phyloP scores from a whole-genome alignment of 2,797 vertebrate species.

The Anisognathus igniventris region DNA sequence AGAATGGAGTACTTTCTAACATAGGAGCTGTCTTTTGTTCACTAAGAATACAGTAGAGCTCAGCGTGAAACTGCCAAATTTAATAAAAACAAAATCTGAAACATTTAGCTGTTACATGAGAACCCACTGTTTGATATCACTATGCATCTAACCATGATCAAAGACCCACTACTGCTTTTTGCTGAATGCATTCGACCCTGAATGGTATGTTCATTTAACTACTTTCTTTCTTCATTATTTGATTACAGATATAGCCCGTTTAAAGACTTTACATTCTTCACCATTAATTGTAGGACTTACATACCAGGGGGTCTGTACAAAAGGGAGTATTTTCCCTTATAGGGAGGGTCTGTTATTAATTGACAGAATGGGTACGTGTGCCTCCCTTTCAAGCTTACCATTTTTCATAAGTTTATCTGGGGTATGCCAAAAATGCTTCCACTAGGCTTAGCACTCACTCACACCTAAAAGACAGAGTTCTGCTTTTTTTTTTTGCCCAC shows the following conservation, averaged over 20 bases:
- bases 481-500: neutral
- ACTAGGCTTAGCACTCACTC: constrained; percentile 10
- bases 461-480: neutral
- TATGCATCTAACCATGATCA: constrained; percentile 79
- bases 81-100: constrained; percentile 81
- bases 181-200: constrained; percentile 71
- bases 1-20: constrained; percentile 72
- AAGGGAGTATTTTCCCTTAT: constrained; percentile 40
- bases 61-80: constrained; percentile 82
- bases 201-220: constrained; percentile 74
- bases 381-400: constrained; percentile 4
- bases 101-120: constrained; percentile 78
- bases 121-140: constrained; percentile 79
- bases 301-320: constrained; percentile 63
- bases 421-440: constrained; percentile 39
- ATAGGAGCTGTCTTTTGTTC: constrained; percentile 76
- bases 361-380: neutral
- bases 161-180: constrained; percentile 77
- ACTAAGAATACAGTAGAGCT: constrained; percentile 76
- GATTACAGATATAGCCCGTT: constrained; percentile 74
- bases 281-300: constrained; percentile 71
- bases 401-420: constrained; percentile 26
- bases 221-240: constrained; percentile 72
- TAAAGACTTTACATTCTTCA: constrained; percentile 68
- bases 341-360: constrained; percentile 57